Conservation (phyloP, 2,888 invertebrate genomes). For the Cryptocephalus moraei region DNA sequence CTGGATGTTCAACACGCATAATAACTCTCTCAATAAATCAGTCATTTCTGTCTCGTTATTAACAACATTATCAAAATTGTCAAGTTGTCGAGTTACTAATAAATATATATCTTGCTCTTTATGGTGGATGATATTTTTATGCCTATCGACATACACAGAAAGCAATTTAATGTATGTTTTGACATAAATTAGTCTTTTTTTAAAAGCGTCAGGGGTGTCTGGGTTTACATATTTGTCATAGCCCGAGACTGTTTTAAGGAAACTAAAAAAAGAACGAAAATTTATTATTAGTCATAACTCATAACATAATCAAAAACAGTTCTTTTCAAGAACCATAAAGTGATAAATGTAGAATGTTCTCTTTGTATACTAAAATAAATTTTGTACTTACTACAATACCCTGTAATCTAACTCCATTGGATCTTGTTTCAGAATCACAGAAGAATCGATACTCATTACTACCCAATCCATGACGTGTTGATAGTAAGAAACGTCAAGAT, state of each 20-base stretch:
- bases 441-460: constrained; percentile 60
- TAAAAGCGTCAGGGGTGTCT: constrained; percentile 32
- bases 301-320: too few species aligned
- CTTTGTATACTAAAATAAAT: too few species aligned
- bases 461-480: constrained; percentile 65
- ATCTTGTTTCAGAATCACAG: constrained; percentile 49
- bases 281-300: too few species aligned
- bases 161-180: constrained; percentile 50
- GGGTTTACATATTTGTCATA: constrained; percentile 38
- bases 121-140: constrained; percentile 41
- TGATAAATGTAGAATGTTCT: too few species aligned
- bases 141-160: constrained; percentile 42
- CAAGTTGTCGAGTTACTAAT: constrained; percentile 41
- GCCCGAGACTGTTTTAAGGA: constrained; percentile 50
- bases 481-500: constrained; percentile 49
- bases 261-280: constrained; percentile 31
- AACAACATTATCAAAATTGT: constrained; percentile 43
- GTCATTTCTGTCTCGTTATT: constrained; percentile 39
- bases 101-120: constrained; percentile 41
- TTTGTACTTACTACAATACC: constrained; percentile 45
- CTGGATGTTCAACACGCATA: constrained; percentile 34
- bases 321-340: too few species aligned
- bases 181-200: constrained; percentile 51
- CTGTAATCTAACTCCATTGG: constrained; percentile 48
- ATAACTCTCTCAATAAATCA: constrained; percentile 42